Evolutionary conservation across 2,888 invertebrate species (phyloP), one percentile per base, ranked within the genome.

Genomic region (Nemoura dubitans): DNA sequence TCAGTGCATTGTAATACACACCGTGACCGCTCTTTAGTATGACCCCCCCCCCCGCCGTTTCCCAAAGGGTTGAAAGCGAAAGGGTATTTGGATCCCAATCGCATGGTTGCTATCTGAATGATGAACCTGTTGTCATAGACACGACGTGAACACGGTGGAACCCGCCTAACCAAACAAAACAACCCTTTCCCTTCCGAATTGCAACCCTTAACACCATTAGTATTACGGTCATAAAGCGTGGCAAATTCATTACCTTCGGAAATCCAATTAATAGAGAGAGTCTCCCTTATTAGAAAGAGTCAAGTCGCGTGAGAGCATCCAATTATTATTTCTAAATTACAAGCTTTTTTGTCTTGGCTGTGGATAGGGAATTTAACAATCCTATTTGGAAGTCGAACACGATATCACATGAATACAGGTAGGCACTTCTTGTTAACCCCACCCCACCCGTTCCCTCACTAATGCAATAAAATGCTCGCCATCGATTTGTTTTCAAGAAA

Each of bases 111-210:
- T 36, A 36, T 0, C 27, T 84, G 76, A 83, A 83, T 83, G 83
- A 83, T 28, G 83, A 76, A 84, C 84, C 84, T 84, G 84, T 84
- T 30, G 84, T 84, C 84, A 84, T 84, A 84, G 84, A 84, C 59
- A 84, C 84, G 14, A 36, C 5, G 36, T 7, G 59, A 59, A 59
- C 59, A 59, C 59, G 59, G 59, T 59, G 84, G 43, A 84, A 84
- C 84, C 27, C 5, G 36, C 36, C 36, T 36, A 84, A 28, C 84
- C 16, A 7, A 84, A 84, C 84, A 84, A 76, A 59, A 84, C 84
- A 84, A 84, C 84, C 84, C 84, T 59, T 84, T 84, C 84, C 84
- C 84, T 59, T 84, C 76, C 76, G n/a, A 29, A 1, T 21, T 59
- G 2, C 84, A 84, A 84, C 84, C 84, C 84, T 76, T 84, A 82